Evolutionary conservation across 2,113 vertebrate genomes (phyloP).

Genomic region (Laticauda colubrina): DNA sequence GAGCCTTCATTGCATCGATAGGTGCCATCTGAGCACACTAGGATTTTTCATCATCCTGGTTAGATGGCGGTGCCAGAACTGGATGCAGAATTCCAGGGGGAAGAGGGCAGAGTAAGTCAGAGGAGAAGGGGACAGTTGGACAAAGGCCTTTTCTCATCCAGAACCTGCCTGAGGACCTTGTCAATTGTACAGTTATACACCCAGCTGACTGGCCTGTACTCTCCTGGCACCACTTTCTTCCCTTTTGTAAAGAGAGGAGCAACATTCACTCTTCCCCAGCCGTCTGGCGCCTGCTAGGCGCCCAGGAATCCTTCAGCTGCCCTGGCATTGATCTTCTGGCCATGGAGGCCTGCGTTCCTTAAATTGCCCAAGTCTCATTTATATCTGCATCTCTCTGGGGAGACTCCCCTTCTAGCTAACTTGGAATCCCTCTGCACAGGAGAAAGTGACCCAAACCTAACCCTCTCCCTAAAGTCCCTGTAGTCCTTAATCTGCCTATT

Average conservation of each 20-base stretch:
- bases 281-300: not conserved
- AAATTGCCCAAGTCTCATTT: not conserved
- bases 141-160: not conserved
- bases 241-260: not conserved
- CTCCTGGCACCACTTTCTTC: not conserved
- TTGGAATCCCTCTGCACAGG: not conserved
- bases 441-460: not conserved
- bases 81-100: not conserved
- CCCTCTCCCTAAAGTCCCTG: not conserved
- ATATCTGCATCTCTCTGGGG: not conserved
- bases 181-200: not conserved
- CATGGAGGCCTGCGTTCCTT: not conserved
- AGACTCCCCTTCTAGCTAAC: not conserved
- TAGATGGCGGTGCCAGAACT: not conserved
- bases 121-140: not conserved
- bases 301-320: not conserved
- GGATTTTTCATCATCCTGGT: not conserved
- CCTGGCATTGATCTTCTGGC: not conserved
- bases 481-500: not conserved
- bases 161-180: not conserved
- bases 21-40: not conserved
- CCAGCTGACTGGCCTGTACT: not conserved
- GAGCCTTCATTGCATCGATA: not conserved
- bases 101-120: not conserved
- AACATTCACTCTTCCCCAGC: not conserved